Base-by-base conservation (phyloP, 1,140 invertebrate genomes). In the Zaprionus ghesquierei region DNA sequence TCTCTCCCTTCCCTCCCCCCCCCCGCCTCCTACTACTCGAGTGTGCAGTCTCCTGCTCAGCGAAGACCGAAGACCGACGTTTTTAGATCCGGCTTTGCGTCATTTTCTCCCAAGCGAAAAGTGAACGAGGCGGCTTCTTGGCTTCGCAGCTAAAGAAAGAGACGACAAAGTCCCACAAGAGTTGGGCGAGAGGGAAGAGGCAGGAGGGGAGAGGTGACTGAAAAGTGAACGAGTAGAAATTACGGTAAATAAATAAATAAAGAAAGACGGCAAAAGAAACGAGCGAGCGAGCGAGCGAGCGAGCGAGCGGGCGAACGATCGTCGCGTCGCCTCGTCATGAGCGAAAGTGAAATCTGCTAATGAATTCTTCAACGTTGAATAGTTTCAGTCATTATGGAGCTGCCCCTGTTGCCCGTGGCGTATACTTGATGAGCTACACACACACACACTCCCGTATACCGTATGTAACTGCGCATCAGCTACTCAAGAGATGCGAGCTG, bases 361-460 rank as follows among this genome's bases (percentile, higher is more conserved):
- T 90, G 89, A 90, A 90, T 90, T 90, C 89, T 90, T 90, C 89
- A 90, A 85, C 89, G 89, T 90, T 90, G 89, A 90, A 90, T 90
- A 90, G 89, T 90, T 90, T 89, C 89, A 90, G 89, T 90, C 79
- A 90, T 90, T 90, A 90, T 82, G 74, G 79, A 63, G 41, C 53
- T 51, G 49, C 23, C 29, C 65, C 53, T 59, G 76, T 77, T 85
- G 69, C 68, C 63, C 65, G 65, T 54, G 79, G 79, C 70, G 79
- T 82, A 81, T 81, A 78, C 75, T 81, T 81, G 79, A 81, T 81
- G 78, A 44, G 58, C 29, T 31, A 55, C 29, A 76, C 35, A 38
- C n/a, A 38, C 49, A 25, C 23, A 44, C 18, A 31, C 13, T 27
- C 25, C 25, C 25, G 27, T 31, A 35, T 49, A 29, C 13, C 20